A percentile compares a stretch with the other conserved stretches of the same genome.
Evolutionary conservation across 1,140 invertebrate genomes (phyloP).

Genomic region (Sarcophaga bullata): DNA sequence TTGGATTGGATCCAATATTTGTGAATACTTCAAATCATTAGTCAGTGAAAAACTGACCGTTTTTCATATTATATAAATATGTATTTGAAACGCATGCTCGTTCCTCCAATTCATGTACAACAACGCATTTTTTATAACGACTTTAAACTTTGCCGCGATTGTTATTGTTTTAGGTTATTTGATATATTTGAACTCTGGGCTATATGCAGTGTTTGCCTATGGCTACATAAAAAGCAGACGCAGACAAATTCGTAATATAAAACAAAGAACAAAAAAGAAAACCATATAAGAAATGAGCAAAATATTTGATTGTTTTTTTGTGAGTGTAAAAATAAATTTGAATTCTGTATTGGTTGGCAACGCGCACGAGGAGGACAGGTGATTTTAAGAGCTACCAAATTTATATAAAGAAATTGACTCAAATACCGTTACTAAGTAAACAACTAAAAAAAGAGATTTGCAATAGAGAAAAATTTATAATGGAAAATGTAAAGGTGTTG

Average conservation of each 20-base stretch:
- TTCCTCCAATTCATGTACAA: background rate
- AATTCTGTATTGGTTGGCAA: background rate
- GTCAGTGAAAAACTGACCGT: background rate
- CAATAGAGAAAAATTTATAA: too few relatives aligned
- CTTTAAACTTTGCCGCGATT: background rate
- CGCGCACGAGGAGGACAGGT: background rate
- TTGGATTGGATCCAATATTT: background rate
- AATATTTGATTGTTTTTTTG: background rate
- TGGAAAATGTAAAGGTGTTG: too few relatives aligned
- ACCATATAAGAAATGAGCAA: background rate
- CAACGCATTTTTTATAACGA: background rate
- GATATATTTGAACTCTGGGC: constrained; percentile 12
- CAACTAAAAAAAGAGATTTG: too few relatives aligned
- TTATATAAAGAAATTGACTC: background rate
- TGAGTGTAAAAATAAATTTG: constrained; percentile 9
- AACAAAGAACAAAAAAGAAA: too few relatives aligned
- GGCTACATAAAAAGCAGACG: background rate
- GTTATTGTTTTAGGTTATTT: background rate
- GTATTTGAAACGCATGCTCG: constrained; percentile 5
- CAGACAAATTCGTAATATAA: too few relatives aligned
- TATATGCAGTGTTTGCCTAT: background rate
- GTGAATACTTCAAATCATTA: background rate
- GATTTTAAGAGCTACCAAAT: background rate
- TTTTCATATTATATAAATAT: background rate
- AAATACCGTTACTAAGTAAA: too few relatives aligned